Base-by-base conservation (phyloP, 2,888 invertebrate genomes). In the Leptodirus hochenwartii region DNA sequence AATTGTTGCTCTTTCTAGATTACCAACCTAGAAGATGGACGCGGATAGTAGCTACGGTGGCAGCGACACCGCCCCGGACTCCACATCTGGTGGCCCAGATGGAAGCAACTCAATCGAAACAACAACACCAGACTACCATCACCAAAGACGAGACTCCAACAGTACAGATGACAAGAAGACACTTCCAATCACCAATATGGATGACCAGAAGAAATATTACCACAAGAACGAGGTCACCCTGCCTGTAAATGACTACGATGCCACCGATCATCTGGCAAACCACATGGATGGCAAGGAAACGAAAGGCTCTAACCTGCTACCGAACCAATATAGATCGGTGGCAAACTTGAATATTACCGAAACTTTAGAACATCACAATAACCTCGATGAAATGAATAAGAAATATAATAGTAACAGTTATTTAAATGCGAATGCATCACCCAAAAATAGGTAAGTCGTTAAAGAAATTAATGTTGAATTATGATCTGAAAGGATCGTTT, bases 11-110 rank as follows among this genome's bases (percentile, higher is more conserved):
- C n/a, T n/a, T n/a, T n/a, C n/a, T n/a, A n/a, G n/a, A n/a, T n/a
- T n/a, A n/a, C n/a, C n/a, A n/a, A n/a, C n/a, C n/a, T n/a, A 32
- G 32, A 36, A 16, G 29, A 56, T 56, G 55, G 55, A 56, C 39
- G 54, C 55, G 20, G 55, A 56, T 39, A 56, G 54, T 40, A 55
- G 55, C 41, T 55, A 55, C 39, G 55, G 54, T 20, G 55, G 55
- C 37, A 54, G 54, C 43, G 55, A 55, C 41, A 54, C 54, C 22
- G 53, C 55, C 34, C 55, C 54, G 40, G 54, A 56, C 38, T 42
- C 41, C 26, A 43, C 41, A 30, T 42, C 41, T 27, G 37, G 8
- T 9, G n/a, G 8, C n/a, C 5, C 25, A 23, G 8, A 23, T 17
- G 12, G n/a, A 8, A 16, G n/a, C 17, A 17, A 11, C 8, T 43